A percentile compares a stretch with the other conserved stretches of the same genome.
Conservation (phyloP, 2,888 invertebrate genomes). For the Sussaba pulchella region DNA sequence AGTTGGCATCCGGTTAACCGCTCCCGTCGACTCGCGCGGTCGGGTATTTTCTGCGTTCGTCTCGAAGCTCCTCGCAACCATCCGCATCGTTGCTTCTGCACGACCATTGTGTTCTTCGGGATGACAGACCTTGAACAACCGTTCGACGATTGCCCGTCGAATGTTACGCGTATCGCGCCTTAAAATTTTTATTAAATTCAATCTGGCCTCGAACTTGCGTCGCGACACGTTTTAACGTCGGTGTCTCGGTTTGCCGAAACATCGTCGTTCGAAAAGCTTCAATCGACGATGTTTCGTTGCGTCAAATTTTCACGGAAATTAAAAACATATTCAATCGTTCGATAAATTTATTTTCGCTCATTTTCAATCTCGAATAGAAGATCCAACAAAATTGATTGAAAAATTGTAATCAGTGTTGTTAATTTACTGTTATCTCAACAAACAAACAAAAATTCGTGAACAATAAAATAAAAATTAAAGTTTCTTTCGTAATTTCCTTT, state of each 20-base stretch:
- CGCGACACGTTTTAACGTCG: neutral
- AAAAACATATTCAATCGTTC: too few species aligned
- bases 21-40: slow-evolving; percentile 70
- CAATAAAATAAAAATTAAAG: too few species aligned
- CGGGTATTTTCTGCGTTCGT: slow-evolving; percentile 57
- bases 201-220: slow-evolving; percentile 19
- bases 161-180: slow-evolving; percentile 12
- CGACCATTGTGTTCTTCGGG: slow-evolving; percentile 71
- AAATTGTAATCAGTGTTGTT: too few species aligned
- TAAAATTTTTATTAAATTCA: slow-evolving; percentile 2
- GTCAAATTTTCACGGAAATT: too few species aligned
- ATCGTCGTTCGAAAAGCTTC: neutral
- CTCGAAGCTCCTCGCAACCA: slow-evolving; percentile 42
- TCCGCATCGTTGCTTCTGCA: slow-evolving; percentile 66
- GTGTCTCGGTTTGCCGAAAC: slow-evolving; percentile 14
- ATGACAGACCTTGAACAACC: slow-evolving; percentile 61
- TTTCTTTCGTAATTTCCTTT: too few species aligned
- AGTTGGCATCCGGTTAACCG: slow-evolving; percentile 82
- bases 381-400: neutral
- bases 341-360: neutral
- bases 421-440: too few species aligned
- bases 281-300: slow-evolving; percentile 18
- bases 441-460: too few species aligned
- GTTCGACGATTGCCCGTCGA: slow-evolving; percentile 47
- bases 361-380: too few species aligned